Conservation (phyloP, 2,797 vertebrate genomes). For the Rhadinocentrus ornatus region DNA sequence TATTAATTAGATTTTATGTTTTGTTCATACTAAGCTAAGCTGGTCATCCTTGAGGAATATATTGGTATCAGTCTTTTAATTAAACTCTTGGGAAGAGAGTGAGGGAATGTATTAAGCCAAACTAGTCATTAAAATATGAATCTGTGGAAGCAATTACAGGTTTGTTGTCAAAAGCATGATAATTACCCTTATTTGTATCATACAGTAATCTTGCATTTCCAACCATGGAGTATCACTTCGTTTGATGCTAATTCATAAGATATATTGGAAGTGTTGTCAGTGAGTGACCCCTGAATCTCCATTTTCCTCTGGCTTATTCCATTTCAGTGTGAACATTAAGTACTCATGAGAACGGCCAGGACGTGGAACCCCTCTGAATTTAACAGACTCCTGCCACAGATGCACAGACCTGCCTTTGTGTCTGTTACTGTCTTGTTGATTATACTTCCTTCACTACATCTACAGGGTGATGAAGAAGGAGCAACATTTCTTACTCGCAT, state of each 20-base stretch:
- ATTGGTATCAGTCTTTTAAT: not conserved
- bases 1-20: too few relatives aligned
- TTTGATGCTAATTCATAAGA: conserved; percentile 6
- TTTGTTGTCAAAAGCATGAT: not conserved
- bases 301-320: conserved; percentile 37
- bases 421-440: conserved; percentile 51
- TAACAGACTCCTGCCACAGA: conserved; percentile 55
- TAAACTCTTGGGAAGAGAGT: not conserved
- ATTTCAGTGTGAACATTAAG: conserved; percentile 50
- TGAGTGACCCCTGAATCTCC: conserved; percentile 27
- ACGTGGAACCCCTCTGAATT: conserved; percentile 49
- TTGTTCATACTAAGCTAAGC: not conserved
- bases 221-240: not conserved
- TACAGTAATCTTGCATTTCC: not conserved
- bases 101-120: not conserved
- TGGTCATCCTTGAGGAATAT: not conserved
- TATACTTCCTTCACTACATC: conserved; percentile 15
- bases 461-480: conserved; percentile 8
- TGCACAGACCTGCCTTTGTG: conserved; percentile 50
- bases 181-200: not conserved
- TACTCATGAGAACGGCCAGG: conserved; percentile 59
- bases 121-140: not conserved
- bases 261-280: not conserved
- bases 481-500: conserved; percentile 10
- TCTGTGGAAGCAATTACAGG: not conserved